Evolutionary conservation across 1,140 invertebrate genomes (phyloP).

Genomic region (Drosophila obscura): DNA sequence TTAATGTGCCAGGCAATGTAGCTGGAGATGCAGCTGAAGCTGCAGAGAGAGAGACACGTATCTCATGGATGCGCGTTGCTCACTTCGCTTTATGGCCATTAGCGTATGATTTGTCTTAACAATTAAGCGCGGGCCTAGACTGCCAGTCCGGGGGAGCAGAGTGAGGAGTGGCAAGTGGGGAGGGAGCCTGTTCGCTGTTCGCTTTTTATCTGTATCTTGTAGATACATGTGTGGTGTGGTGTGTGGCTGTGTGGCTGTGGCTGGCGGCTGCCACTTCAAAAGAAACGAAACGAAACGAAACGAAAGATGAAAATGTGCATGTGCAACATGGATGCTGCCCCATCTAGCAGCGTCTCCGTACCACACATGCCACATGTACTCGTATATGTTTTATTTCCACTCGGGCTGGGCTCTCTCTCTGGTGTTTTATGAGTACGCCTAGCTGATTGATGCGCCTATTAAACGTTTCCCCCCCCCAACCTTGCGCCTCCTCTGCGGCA

Average conservation of each 20-base stretch:
- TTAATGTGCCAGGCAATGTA: slow-evolving; percentile 60
- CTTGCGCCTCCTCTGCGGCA: slow-evolving; percentile 28
- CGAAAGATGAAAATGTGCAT: slow-evolving; percentile 45
- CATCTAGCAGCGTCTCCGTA: neutral
- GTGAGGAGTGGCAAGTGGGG: neutral
- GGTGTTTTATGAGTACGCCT: slow-evolving; percentile 73
- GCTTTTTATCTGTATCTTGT: slow-evolving; percentile 56
- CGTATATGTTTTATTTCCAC: slow-evolving; percentile 71
- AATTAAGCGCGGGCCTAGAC: slow-evolving; percentile 62
- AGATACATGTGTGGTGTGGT: slow-evolving; percentile 29
- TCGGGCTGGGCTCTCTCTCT: slow-evolving; percentile 21
- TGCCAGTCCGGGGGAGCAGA: slow-evolving; percentile 3
- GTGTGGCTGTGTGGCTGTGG: slow-evolving; percentile 25
- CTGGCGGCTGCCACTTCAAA: slow-evolving; percentile 72
- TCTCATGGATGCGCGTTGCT: slow-evolving; percentile 38
- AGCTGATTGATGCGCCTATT: slow-evolving; percentile 78
- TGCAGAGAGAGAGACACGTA: slow-evolving; percentile 10
- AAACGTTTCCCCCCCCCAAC: slow-evolving; percentile 65
- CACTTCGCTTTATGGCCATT: slow-evolving; percentile 74
- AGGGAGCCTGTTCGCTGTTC: slow-evolving; percentile 25
- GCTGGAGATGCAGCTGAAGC: neutral
- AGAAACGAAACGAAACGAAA: slow-evolving; percentile 40
- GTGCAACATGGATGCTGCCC: slow-evolving; percentile 33
- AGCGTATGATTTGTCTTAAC: slow-evolving; percentile 83
- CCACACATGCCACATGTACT: neutral